These are phyloP conservation scores for Megaleporinus macrocephalus DNA, from an alignment of 2,113 vertebrate genomes.

Conservation along the genomic window DNA sequence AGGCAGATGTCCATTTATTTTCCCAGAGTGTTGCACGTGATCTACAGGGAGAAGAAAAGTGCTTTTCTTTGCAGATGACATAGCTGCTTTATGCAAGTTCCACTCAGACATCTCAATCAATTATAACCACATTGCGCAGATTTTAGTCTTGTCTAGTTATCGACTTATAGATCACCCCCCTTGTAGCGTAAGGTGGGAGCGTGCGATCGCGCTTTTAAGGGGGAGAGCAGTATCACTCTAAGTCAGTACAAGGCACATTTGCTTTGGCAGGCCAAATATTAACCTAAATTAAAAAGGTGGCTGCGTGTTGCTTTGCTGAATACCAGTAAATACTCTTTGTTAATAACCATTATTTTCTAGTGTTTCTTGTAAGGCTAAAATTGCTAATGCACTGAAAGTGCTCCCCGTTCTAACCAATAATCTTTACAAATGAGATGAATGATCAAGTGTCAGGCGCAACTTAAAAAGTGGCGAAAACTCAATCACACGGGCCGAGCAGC, in stretches of 20 bases:
- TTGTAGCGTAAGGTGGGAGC: conserved; percentile 79
- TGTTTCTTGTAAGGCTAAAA: conserved; percentile 69
- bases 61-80: conserved; percentile 85
- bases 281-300: conserved; percentile 61
- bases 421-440: conserved; percentile 98
- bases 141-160: conserved; percentile 84
- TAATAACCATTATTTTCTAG: conserved; percentile 68
- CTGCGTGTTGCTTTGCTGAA: conserved; percentile 57
- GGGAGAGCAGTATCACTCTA: conserved; percentile 60
- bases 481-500: conserved; percentile 92
- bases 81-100: conserved; percentile 81
- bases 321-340: conserved; percentile 61
- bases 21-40: conserved; percentile 71
- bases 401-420: conserved; percentile 84
- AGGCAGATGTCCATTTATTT: conserved; percentile 79
- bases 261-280: conserved; percentile 60
- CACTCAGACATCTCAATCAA: conserved; percentile 85
- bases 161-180: conserved; percentile 79
- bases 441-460: conserved; percentile 93
- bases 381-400: conserved; percentile 79
- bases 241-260: conserved; percentile 65
- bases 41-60: conserved; percentile 81
- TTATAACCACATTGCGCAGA: conserved; percentile 85
- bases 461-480: conserved; percentile 96
- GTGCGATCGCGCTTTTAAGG: conserved; percentile 73